Evolutionary conservation across 2,797 vertebrate species (phyloP), one percentile per base, ranked within the genome.

Genomic region (Oryzias sinensis): DNA sequence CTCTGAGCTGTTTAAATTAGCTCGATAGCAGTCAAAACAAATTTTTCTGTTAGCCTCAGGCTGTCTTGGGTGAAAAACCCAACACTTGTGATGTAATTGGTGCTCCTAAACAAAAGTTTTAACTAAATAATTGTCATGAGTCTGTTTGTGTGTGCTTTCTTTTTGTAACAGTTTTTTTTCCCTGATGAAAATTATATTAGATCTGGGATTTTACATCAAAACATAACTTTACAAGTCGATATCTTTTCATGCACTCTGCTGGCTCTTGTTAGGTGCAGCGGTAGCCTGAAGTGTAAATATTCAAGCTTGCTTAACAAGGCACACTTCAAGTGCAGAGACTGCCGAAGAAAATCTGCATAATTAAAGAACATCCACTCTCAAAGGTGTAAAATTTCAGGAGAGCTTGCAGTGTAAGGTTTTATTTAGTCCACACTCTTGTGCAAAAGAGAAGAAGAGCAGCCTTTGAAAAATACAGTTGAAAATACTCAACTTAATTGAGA

Each of bases 401-500:
- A 66, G 42, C 41, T 58, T 50, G n/a, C 45, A 27, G 42, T 41
- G 24, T 51, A 45, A 46, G 7, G 4, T 50, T 43, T 40, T 48
- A 9, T 54, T 29, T 6, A 33, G 40, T 51, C n/a, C 27, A 59
- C 51, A 61, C 43, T 25, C 46, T 72, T 67, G 60, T 61, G 45
- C 57, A 65, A 41, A 37, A 13, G 63, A 25, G n/a, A 18, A 37
- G 13, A 65, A 25, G 20, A 17, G 40, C 70, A 57, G 53, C 54
- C 62, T 72, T 68, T 79, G 58, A 79, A 69, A 77, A 71, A 77
- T 72, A 53, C 49, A 49, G 44, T 51, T 48, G 16, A 65, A 13
- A 70, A 66, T 75, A 73, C 43, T 22, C 49, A 41, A 69, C 74
- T 50, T 48, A 24, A 55, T 42, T 50, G 18, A 62, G 68, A 81